Percentiles rank a stretch among this genome's conserved stretches.
Conservation (phyloP, 2,113 vertebrate genomes). For the Gasterosteus nipponicus region DNA sequence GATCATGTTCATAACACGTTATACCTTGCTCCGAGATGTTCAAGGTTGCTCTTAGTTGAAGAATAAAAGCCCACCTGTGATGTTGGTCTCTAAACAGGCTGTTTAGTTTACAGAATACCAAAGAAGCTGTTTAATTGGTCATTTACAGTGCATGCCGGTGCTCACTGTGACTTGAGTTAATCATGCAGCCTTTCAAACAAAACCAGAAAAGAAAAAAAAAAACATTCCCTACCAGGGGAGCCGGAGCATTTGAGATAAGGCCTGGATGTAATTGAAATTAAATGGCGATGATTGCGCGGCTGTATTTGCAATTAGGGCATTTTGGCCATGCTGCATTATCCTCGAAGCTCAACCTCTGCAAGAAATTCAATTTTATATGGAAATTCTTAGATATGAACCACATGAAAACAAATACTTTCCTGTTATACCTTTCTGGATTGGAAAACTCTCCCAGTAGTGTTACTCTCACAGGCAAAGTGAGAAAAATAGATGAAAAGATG, state of each 20-base stretch:
- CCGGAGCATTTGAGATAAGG: constrained; percentile 51
- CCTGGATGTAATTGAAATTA: constrained; percentile 62
- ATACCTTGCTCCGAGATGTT: not conserved
- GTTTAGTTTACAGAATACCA: constrained; percentile 26
- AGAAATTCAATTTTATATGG: constrained; percentile 53
- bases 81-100: constrained; percentile 1
- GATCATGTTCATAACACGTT: constrained; percentile 1
- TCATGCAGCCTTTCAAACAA: constrained; percentile 51
- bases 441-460: constrained; percentile 43
- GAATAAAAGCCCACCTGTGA: constrained; percentile 25
- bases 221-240: constrained; percentile 41
- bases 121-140: constrained; percentile 49
- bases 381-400: constrained; percentile 44
- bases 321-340: constrained; percentile 45
- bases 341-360: constrained; percentile 31
- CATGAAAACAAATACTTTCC: constrained; percentile 52
- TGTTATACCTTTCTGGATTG: constrained; percentile 42
- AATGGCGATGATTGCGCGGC: constrained; percentile 45
- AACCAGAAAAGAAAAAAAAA: constrained; percentile 54
- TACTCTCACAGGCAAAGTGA: constrained; percentile 34
- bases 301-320: constrained; percentile 61
- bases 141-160: constrained; percentile 42
- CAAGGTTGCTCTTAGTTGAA: not conserved
- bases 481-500: constrained; percentile 62
- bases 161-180: constrained; percentile 45